Evolutionary conservation across 1,140 invertebrate genomes (phyloP), one percentile per base, ranked within the genome.

Genomic region (Diabrotica undecimpunctata): DNA sequence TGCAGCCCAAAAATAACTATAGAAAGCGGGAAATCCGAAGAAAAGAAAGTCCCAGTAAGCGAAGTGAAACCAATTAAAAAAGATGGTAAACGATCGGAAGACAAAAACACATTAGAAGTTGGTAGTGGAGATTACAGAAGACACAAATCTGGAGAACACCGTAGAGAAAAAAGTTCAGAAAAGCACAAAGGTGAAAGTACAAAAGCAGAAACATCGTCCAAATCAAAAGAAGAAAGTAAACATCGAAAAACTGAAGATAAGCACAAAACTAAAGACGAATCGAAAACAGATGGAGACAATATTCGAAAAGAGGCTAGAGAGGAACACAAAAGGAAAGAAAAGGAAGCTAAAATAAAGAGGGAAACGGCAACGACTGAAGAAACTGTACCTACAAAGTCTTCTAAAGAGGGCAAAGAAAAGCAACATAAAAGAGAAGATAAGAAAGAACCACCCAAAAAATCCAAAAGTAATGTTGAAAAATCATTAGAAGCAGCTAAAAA

Each of bases 41-140:
- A 76, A 25, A 39, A 71, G 53, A 72, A 69, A 66, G 73, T 76
- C 2, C 76, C 72, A 0, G 66, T 76, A 8, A 76, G 70, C 11
- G 74, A 77, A 65, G 75, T 75, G 6, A 78, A 77, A 70, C 74
- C 74, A 5, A 75, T 78, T 7, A 78, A 76, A 64, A 76, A 77
- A 57, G 67, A 68, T 46, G 64, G 68, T 51, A 71, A 70, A 50
- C 56, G 57, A 25, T 51, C 51, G 7, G 68, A 72, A 54, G 67
- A 73, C 25, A 74, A 68, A 66, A 68, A 74, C 51, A 75, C 70
- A 7, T 46, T 75, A 13, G 74, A 76, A 14, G 74, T 76, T 5
- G 65, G 62, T 25, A 54, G 58, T 14, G 65, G 50, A 10, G 72
- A 74, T 38, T 66, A 70, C 39, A 69, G 74, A 64, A 59, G 74